These are phyloP conservation scores for Parthenolecanium corni DNA, from an alignment of 2,888 invertebrate species.

Conservation along the genomic window DNA sequence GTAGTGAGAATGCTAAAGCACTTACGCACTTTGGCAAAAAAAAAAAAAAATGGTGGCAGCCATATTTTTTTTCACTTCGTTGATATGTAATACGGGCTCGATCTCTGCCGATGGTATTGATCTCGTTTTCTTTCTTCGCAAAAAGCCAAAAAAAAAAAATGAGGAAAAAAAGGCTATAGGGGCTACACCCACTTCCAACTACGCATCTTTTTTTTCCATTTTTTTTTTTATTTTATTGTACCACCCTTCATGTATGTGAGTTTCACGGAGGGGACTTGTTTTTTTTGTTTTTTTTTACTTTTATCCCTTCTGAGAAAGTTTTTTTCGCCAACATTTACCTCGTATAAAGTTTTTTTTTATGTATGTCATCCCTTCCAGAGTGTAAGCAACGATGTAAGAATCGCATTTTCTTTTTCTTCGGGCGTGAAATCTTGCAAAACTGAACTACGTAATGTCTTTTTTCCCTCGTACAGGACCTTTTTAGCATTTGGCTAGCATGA, in stretches of 20 bases:
- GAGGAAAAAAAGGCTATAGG: slow-evolving; percentile 16
- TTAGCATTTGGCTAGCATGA: no score
- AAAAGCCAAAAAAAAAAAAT: no score
- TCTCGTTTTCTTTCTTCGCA: slow-evolving; percentile 5
- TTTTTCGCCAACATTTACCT: neutral
- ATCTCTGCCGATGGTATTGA: slow-evolving; percentile 27
- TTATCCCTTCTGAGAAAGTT: neutral
- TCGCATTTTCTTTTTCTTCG: no score
- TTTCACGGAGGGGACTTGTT: neutral
- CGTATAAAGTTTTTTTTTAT: neutral
- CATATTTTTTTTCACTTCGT: slow-evolving; percentile 24
- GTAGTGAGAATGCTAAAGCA: slow-evolving; percentile 17
- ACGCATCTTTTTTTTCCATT: no score
- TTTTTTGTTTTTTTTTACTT: neutral
- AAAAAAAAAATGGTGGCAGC: slow-evolving; percentile 20
- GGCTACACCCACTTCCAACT: slow-evolving; percentile 23
- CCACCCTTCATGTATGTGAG: neutral
- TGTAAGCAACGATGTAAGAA: no score
- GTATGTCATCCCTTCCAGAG: no score
- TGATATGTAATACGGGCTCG: slow-evolving; percentile 27
- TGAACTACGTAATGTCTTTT: no score
- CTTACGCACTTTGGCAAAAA: slow-evolving; percentile 18
- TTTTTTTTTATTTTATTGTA: neutral
- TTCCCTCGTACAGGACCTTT: no score
- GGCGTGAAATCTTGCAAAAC: no score